phyloP scores from a whole-genome alignment of 2,113 vertebrate genomes.

The Gnathonemus echidnorhynchus region DNA sequence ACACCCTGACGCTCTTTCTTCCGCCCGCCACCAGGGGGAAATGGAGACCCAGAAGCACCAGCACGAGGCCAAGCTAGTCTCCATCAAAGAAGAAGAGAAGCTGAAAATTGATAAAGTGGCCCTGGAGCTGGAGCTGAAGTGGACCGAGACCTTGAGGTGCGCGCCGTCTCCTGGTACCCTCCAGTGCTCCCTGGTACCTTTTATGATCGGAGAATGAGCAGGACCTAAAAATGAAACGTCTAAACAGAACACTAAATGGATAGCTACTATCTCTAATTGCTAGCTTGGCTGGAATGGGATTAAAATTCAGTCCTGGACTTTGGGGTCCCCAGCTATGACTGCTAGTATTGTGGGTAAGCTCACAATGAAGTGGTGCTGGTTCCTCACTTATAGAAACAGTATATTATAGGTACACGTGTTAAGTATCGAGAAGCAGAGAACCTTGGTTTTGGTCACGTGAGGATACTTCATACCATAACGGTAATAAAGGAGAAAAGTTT shows the following conservation, averaged over 20 bases:
- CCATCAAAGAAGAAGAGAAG: conserved; percentile 86
- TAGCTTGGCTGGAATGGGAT: background rate
- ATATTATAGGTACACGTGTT: background rate
- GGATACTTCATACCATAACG: background rate
- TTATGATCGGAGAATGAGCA: background rate
- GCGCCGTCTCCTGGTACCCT: background rate
- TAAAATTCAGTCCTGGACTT: background rate
- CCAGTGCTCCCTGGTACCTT: no score
- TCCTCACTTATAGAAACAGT: background rate
- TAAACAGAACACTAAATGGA: background rate
- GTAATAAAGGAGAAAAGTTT: background rate
- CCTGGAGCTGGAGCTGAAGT: conserved; percentile 89
- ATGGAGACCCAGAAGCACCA: conserved; percentile 83
- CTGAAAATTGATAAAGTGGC: conserved; percentile 87
- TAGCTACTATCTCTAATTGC: background rate
- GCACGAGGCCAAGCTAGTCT: conserved; percentile 75
- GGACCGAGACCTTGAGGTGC: conserved; percentile 92
- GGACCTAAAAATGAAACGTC: no score
- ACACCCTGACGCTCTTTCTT: background rate
- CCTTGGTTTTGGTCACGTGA: background rate
- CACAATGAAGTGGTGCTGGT: background rate
- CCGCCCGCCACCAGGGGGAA: conserved; percentile 65
- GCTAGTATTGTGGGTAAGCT: background rate
- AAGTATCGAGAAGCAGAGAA: background rate
- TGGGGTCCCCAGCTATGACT: background rate